Evolutionary conservation across 2,113 vertebrate species (phyloP).

Genomic region (Chionis minor): DNA sequence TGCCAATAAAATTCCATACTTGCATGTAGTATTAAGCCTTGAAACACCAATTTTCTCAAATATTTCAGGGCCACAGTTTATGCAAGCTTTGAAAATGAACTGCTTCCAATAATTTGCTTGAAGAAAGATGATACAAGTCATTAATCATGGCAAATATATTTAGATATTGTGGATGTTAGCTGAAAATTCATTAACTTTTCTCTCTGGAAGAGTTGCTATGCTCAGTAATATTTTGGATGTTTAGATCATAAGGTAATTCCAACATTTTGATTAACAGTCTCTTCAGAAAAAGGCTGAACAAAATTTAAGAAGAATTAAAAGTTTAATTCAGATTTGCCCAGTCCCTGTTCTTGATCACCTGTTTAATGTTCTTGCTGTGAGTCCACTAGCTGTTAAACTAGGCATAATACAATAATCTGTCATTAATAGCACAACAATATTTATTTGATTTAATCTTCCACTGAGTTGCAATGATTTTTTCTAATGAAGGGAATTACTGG

Average conservation of each 20-base stretch:
- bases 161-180: neutral
- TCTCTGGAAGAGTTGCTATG: neutral
- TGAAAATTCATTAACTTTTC: conserved; percentile 33
- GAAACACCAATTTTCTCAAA: neutral
- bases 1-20: neutral
- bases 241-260: neutral
- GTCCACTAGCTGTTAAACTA: neutral
- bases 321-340: neutral
- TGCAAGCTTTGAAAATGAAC: neutral
- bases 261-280: neutral
- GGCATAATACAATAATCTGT: neutral
- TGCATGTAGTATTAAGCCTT: neutral
- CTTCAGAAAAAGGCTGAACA: neutral
- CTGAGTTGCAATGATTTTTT: neutral
- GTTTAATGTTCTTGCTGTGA: neutral
- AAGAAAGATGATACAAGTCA: conserved; percentile 16
- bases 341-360: neutral
- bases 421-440: neutral
- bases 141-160: conserved; percentile 2
- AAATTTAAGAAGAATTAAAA: neutral
- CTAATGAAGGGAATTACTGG: neutral
- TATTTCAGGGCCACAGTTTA: neutral
- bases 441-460: neutral
- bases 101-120: neutral
- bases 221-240: neutral